Evolutionary conservation across 1,140 invertebrate species (phyloP).

Genomic region (Zaprionus africanus): DNA sequence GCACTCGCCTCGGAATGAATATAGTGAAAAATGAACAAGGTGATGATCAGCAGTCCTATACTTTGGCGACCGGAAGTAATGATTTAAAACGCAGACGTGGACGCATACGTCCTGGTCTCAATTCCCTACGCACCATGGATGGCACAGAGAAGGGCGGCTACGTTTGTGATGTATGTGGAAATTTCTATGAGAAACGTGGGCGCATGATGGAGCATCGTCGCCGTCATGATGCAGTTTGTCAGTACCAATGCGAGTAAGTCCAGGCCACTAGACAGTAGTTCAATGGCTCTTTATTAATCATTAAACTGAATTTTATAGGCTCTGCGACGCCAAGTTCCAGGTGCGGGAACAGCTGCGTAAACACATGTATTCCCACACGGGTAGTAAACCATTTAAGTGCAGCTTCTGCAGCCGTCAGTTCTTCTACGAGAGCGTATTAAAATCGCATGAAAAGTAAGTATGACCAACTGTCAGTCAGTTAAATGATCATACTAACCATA

Average conservation of each 20-base stretch:
- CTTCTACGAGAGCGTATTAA: constrained; percentile 78
- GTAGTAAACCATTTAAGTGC: constrained; percentile 78
- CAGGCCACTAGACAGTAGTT: not conserved
- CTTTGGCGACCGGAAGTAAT: constrained; percentile 4
- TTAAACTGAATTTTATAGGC: constrained; percentile 36
- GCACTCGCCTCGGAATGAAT: constrained; percentile 17
- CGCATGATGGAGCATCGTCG: constrained; percentile 78
- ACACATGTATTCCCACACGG: constrained; percentile 79
- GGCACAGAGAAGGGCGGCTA: constrained; percentile 58
- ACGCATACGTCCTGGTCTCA: constrained; percentile 46
- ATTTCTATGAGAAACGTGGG: constrained; percentile 76
- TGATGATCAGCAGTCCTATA: constrained; percentile 16
- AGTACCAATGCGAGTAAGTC: constrained; percentile 79
- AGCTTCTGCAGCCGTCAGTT: constrained; percentile 77
- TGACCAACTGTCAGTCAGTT: not conserved
- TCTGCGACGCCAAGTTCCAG: constrained; percentile 75
- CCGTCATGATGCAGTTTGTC: constrained; percentile 65
- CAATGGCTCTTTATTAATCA: not conserved
- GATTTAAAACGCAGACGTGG: constrained; percentile 50
- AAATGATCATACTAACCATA: not conserved
- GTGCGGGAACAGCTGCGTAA: constrained; percentile 75
- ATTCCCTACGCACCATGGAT: constrained; percentile 53
- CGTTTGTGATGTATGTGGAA: constrained; percentile 79
- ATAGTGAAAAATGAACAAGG: constrained; percentile 15
- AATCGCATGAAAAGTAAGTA: constrained; percentile 76